Conservation (phyloP, 2,797 vertebrate genomes). For the Australoheros facetus region DNA sequence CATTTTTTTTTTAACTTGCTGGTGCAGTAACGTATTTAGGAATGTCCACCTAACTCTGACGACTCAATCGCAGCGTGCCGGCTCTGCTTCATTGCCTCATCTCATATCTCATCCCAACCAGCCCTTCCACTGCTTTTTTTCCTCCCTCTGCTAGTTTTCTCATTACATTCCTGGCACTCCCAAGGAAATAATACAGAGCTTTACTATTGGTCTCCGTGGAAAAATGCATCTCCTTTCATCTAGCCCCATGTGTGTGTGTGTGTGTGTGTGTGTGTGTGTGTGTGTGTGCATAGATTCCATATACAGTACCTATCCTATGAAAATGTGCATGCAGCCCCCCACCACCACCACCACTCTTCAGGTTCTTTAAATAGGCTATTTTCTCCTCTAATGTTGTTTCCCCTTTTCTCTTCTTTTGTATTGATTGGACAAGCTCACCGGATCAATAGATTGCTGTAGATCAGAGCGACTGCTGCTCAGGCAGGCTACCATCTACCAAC, state of each 20-base stretch:
- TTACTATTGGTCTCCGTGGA: slow-evolving; percentile 59
- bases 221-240: slow-evolving; percentile 69
- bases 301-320: slow-evolving; percentile 55
- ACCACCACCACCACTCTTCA: slow-evolving; percentile 29
- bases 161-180: slow-evolving; percentile 69
- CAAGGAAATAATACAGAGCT: slow-evolving; percentile 68
- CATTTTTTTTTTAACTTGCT: slow-evolving; percentile 27
- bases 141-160: slow-evolving; percentile 66
- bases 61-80: slow-evolving; percentile 61
- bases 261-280: not conserved
- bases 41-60: slow-evolving; percentile 63
- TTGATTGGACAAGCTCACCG: slow-evolving; percentile 75
- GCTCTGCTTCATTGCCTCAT: slow-evolving; percentile 72
- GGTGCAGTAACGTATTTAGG: slow-evolving; percentile 32
- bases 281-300: slow-evolving; percentile 44
- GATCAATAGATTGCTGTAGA: slow-evolving; percentile 84
- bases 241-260: not conserved
- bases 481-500: slow-evolving; percentile 64
- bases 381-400: slow-evolving; percentile 80
- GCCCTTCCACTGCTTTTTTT: slow-evolving; percentile 42
- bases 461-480: slow-evolving; percentile 69
- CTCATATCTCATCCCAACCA: slow-evolving; percentile 73
- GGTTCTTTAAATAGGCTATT: slow-evolving; percentile 77
- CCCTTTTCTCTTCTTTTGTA: slow-evolving; percentile 69
- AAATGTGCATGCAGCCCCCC: slow-evolving; percentile 42